Base-by-base conservation (phyloP, 2,888 invertebrate genomes). In the Endotricha flammealis region DNA sequence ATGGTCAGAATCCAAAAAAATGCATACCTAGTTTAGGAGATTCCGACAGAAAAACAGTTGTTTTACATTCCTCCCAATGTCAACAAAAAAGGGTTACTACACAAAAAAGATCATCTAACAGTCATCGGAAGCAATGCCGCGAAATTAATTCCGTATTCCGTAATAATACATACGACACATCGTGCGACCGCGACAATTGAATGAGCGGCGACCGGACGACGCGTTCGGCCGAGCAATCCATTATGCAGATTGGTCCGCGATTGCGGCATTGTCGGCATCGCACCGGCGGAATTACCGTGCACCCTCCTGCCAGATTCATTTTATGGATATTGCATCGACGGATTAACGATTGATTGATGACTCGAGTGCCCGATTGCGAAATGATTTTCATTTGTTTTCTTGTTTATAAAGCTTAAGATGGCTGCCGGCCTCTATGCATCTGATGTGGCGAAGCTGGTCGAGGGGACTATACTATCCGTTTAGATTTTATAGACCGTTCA, bases 221-320 rank as follows among this genome's bases (percentile, higher is more conserved):
- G 73, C 78, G 79, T 73, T 75, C 79, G 76, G 63, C 69, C 76
- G 80, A 80, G 76, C 85, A 82, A 85, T 85, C 85, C 80, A 83
- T 83, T 85, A 85, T 85, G 85, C 77, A 85, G 85, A 85, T 85
- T 82, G 82, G 65, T 67, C 67, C 59, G 77, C 81, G 83, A 83
- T 83, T 83, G 85, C 80, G 76, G 82, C 81, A 83, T 83, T 83
- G 83, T 83, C 80, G 80, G 63, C 60, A 68, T 69, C 69, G 70
- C 61, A 63, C 62, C 61, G 65, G 64, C 67, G 61, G 71, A 74
- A 78, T 78, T 77, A 74, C 73, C 65, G 52, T 48, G 60, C 53
- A 41, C 36, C 52, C 43, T 48, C 46, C 32, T 49, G 54, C 60
- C 55, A 55, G 59, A 62, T 62, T 57, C 64, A 64, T 70, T 67